Percentiles rank a stretch among this genome's conserved stretches.
phyloP scores from a whole-genome alignment of 2,797 vertebrate genomes.

The Lacerta viridis region DNA sequence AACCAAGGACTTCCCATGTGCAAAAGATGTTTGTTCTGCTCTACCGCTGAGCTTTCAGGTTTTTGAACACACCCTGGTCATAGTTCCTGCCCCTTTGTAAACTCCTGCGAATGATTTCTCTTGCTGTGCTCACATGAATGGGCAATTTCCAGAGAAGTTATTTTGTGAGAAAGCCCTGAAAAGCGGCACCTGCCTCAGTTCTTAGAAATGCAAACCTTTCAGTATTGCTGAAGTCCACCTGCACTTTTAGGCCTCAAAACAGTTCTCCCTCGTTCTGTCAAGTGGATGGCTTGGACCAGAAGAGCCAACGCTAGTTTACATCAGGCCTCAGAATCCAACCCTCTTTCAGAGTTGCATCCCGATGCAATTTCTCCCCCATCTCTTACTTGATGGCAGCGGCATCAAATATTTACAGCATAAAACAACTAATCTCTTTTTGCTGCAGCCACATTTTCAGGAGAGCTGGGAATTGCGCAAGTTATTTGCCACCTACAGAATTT shows the following conservation, averaged over 20 bases:
- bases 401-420: constrained; percentile 60
- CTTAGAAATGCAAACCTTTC: background rate
- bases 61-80: background rate
- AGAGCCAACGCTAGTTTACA: rapidly evolving
- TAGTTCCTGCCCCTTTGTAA: too few species aligned
- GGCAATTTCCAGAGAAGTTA: background rate
- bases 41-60: background rate
- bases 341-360: constrained; percentile 51
- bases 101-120: too few species aligned
- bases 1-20: background rate
- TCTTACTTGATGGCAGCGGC: constrained; percentile 66
- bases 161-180: background rate
- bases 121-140: background rate
- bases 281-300: background rate
- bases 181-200: background rate
- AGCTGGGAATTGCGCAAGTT: constrained; percentile 45
- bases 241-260: background rate
- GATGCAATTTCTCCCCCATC: constrained; percentile 64
- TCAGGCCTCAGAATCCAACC: constrained; percentile 26
- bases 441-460: constrained; percentile 41
- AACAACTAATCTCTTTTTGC: constrained; percentile 57
- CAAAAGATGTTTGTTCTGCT: background rate
- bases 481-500: constrained; percentile 51
- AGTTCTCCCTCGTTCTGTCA: background rate
- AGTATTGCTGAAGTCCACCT: background rate